Evolutionary conservation across 2,888 invertebrate species (phyloP).

Genomic region (Pseudococcus viburni): DNA sequence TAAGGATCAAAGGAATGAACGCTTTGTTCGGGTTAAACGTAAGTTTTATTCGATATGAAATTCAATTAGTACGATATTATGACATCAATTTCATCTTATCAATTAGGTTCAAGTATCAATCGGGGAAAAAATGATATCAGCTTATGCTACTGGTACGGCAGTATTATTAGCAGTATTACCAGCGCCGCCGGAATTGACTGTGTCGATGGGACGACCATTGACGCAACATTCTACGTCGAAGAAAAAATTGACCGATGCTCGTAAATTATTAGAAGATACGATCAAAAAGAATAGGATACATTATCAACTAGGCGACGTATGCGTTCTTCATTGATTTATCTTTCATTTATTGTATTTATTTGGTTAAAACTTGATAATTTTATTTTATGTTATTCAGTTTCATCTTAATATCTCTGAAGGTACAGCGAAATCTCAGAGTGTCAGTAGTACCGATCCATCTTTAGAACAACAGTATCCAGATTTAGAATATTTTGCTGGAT

Average conservation of each 20-base stretch:
- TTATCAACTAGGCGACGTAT: conserved; percentile 73
- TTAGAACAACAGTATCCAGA: conserved; percentile 76
- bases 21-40: conserved; percentile 89
- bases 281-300: conserved; percentile 81
- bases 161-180: conserved; percentile 85
- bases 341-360: not conserved
- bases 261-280: conserved; percentile 80
- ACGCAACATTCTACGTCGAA: conserved; percentile 77
- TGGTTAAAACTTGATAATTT: conserved; percentile 68
- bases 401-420: conserved; percentile 29
- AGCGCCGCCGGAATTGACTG: conserved; percentile 78
- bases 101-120: conserved; percentile 80
- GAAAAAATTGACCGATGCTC: conserved; percentile 74
- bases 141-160: conserved; percentile 91
- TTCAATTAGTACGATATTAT: not conserved
- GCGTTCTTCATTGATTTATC: not conserved
- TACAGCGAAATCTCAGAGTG: conserved; percentile 66
- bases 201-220: conserved; percentile 79
- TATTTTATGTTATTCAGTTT: conserved; percentile 26
- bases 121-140: conserved; percentile 90
- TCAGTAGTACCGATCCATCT: conserved; percentile 79
- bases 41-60: conserved; percentile 69
- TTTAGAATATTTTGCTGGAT: conserved; percentile 80
- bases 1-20: conserved; percentile 95
- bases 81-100: not conserved